Percentiles rank a stretch among this genome's conserved stretches.
Evolutionary conservation across 2,797 vertebrate species (phyloP).

Genomic region (Rhinella marina): DNA sequence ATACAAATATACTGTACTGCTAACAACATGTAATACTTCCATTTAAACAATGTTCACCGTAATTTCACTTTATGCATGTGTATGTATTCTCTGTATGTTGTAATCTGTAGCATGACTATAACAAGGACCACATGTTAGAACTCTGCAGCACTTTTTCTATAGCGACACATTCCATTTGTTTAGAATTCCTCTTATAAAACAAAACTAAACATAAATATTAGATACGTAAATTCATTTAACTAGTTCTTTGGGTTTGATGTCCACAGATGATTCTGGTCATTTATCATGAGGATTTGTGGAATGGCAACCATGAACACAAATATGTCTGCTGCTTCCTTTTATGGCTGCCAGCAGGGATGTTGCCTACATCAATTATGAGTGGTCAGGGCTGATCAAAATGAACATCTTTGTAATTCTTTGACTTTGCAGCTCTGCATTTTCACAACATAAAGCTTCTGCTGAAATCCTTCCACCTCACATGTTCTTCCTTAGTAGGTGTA

Average conservation of each 20-base stretch:
- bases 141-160: not conserved
- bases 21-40: not conserved
- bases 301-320: not conserved
- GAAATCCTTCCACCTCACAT: conserved; percentile 49
- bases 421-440: conserved; percentile 6
- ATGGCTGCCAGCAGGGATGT: conserved; percentile 11
- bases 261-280: not conserved
- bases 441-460: conserved; percentile 45
- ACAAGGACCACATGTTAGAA: conserved; percentile 2
- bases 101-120: conserved; percentile 5
- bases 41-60: not conserved
- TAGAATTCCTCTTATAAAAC: not conserved
- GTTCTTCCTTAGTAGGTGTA: conserved; percentile 58
- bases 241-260: not conserved
- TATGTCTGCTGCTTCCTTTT: conserved; percentile 30
- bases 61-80: not conserved
- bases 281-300: not conserved
- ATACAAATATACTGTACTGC: not conserved
- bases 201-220: not conserved
- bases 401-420: conserved; percentile 32
- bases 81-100: not conserved
- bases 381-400: conserved; percentile 31
- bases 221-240: not conserved
- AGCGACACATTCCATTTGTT: not conserved
- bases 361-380: conserved; percentile 19